Evolutionary conservation across 2,888 invertebrate species (phyloP).

Genomic region (Branchipolynoe longqiensis): DNA sequence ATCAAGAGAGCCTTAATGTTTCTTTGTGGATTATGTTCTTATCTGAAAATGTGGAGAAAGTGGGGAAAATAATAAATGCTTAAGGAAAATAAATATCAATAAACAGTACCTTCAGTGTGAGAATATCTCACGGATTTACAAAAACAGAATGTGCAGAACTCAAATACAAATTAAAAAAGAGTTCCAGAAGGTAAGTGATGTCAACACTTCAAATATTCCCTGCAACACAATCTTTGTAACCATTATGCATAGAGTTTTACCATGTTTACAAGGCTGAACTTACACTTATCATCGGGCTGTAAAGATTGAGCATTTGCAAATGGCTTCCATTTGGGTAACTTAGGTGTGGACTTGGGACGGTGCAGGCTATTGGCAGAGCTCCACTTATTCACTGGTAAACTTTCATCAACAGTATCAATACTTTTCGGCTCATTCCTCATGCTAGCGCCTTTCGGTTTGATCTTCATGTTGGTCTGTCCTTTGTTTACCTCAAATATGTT

Average conservation of each 20-base stretch:
- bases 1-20: too few species aligned
- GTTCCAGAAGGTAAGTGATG: too few species aligned
- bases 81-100: too few species aligned
- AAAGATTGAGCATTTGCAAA: constrained; percentile 36
- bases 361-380: not conserved
- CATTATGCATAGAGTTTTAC: not conserved
- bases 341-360: not conserved
- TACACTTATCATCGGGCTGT: not conserved
- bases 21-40: too few species aligned
- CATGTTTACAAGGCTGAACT: not conserved
- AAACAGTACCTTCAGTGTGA: too few species aligned
- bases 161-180: too few species aligned
- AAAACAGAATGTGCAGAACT: not conserved
- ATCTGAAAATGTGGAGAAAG: too few species aligned
- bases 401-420: not conserved
- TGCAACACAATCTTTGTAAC: not conserved
- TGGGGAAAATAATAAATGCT: too few species aligned
- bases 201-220: too few species aligned
- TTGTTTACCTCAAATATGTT: not conserved
- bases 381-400: not conserved
- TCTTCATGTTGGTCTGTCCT: not conserved
- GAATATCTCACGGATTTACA: too few species aligned
- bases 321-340: constrained; percentile 34
- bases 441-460: not conserved
- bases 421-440: not conserved